Base-by-base conservation (phyloP, 2,888 invertebrate species). In the Spisula subtruncata region DNA sequence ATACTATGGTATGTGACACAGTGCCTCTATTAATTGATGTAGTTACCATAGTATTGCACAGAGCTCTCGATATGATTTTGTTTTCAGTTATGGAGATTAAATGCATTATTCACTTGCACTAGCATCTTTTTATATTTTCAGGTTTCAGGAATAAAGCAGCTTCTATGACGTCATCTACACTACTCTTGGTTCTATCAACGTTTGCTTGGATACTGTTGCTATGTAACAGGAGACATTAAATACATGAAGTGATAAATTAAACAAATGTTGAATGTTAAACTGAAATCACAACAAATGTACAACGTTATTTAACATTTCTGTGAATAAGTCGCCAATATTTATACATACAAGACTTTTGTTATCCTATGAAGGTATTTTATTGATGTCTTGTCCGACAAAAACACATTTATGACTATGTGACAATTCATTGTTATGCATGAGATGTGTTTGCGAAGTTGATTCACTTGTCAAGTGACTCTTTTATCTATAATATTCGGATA, bases 401-500 rank as follows among this genome's bases (percentile, higher is more conserved):
- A 83, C 66, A 18, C 48, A 41, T 83, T 60, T 83, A 41, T 83
- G 71, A 25, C 16, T 66, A 60, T 71, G 14, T 48, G 41, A 20
- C 5, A 41, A 16, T 66, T 66, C 16, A 25, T 46, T 46, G 60
- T 66, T 25, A 25, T n/a, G 12, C 25, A 41, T 29, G 71, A 83
- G 83, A 83, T 60, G 71, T 71, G 60, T 71, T 83, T 71, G 83
- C 71, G n/a, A 25, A n/a, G 48, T 25, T n/a, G 12, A 6, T 41
- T 48, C 14, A 48, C n/a, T 10, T 16, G 14, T 12, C 51, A 12
- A 16, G 51, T 12, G 1, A 51, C 14, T 51, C 51, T 12, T 51
- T 51, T 1, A 12, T 51, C 51, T 16, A 51, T 51, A 51, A 51
- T 51, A 51, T 51, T 51, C 51, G 14, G 51, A 51, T 10, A 51